Base-by-base conservation (phyloP, 2,113 vertebrate genomes). In the Propithecus coquereli region DNA sequence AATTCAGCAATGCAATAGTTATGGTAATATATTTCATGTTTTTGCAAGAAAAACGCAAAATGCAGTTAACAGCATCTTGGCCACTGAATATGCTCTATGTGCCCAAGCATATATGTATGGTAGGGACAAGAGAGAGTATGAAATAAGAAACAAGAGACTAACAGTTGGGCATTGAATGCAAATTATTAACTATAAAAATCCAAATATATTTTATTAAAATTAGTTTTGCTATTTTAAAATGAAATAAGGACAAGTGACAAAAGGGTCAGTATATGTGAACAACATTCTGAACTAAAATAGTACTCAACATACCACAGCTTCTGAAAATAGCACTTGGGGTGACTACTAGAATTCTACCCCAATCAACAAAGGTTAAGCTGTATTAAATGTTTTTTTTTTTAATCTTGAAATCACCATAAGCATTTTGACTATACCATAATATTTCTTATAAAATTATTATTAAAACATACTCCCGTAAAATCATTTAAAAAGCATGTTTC, bases 181-280 rank as follows among this genome's bases (percentile, higher is more conserved):
- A 68, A 94, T 3, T 91, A 83, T 71, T 66, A 93, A 73, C 32
- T 70, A 54, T 1, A 63, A 54, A 73, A 88, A 54, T 84, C 6
- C 40, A 87, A 83, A 34, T 76, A 63, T 65, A 61, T 91, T 91
- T 85, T 63, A 80, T 76, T 85, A 65, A 95, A 87, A 61, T 85
- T 84, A 81, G 22, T 73, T 83, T 76, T 85, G 20, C 50, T 61
- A 86, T 45, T 86, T 63, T 40, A 52, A 92, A 97, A 82, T 83
- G 86, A 87, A 70, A 76, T 83, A 92, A 87, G 61, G 45, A 87
- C 54, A 83, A 93, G 25, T 85, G 86, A 70, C 37, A 73, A 77
- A 84, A 80, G 10, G 16, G 9, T 7, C 54, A 20, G n/a, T 65
- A 34, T 63, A 74, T 74, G 7, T 59, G 50, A 92, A 76, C 4